Conservation (phyloP, 2,113 vertebrate species). For the Apteryx owenii region DNA sequence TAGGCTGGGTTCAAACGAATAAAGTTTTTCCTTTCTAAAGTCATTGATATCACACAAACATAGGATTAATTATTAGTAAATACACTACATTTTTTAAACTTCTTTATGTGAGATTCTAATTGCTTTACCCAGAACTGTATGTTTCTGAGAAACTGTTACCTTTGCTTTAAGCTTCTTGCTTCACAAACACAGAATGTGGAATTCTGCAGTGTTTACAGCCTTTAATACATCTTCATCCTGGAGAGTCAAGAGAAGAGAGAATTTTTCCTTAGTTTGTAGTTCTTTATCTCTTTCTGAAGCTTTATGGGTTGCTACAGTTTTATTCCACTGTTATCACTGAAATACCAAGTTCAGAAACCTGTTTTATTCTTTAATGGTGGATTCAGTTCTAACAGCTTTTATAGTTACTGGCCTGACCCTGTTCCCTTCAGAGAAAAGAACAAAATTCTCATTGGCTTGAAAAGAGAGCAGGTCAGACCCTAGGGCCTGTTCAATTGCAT, state of each 20-base stretch:
- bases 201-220: background rate
- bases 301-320: background rate
- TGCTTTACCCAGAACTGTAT: background rate
- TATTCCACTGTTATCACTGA: background rate
- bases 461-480: background rate
- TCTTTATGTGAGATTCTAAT: background rate
- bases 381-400: background rate
- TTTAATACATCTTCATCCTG: background rate
- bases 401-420: background rate
- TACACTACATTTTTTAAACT: background rate
- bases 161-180: background rate
- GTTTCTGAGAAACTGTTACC: background rate
- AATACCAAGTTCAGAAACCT: background rate
- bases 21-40: slow-evolving; percentile 15
- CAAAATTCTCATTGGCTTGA: background rate
- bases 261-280: background rate
- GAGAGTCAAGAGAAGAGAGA: background rate
- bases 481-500: background rate
- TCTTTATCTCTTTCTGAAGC: background rate
- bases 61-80: background rate
- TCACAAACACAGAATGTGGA: background rate
- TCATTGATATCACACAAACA: background rate
- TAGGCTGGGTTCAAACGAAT: background rate
- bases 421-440: background rate
- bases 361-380: background rate